Percentiles rank a stretch among this genome's conserved stretches.
phyloP scores from a whole-genome alignment of 2,888 invertebrate genomes.

The Aphrophora alni region DNA sequence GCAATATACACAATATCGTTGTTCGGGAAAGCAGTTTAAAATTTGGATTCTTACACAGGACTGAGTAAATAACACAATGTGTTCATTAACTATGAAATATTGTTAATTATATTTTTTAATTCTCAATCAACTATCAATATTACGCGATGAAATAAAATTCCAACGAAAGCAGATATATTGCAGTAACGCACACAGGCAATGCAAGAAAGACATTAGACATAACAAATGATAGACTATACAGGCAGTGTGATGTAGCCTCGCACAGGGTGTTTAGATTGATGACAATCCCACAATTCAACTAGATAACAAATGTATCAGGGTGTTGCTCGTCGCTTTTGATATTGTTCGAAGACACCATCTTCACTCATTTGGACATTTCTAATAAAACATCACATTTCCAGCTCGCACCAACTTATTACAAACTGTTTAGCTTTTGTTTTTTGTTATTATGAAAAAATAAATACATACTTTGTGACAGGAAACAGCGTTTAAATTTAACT shows the following conservation, averaged over 20 bases:
- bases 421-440: not conserved
- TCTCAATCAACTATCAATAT: too few relatives aligned
- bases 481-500: not conserved
- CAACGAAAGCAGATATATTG: too few relatives aligned
- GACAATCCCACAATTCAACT: not conserved
- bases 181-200: not conserved
- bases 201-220: not conserved
- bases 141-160: too few relatives aligned
- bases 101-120: too few relatives aligned
- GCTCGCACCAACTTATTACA: not conserved
- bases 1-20: too few relatives aligned
- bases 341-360: not conserved
- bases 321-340: not conserved
- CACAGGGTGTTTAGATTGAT: not conserved
- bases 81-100: too few relatives aligned
- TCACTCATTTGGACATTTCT: not conserved
- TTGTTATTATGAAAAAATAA: not conserved
- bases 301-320: not conserved
- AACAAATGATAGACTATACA: slow-evolving; percentile 1
- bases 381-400: not conserved
- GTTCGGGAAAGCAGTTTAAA: too few relatives aligned
- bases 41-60: too few relatives aligned
- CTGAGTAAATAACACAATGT: too few relatives aligned
- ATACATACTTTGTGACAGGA: not conserved
- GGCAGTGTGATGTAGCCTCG: not conserved